A percentile compares a stretch with the other conserved stretches of the same genome.
These are phyloP conservation scores for Lepus townsendii DNA, from an alignment of 2,797 vertebrate genomes.

Conservation along the genomic window DNA sequence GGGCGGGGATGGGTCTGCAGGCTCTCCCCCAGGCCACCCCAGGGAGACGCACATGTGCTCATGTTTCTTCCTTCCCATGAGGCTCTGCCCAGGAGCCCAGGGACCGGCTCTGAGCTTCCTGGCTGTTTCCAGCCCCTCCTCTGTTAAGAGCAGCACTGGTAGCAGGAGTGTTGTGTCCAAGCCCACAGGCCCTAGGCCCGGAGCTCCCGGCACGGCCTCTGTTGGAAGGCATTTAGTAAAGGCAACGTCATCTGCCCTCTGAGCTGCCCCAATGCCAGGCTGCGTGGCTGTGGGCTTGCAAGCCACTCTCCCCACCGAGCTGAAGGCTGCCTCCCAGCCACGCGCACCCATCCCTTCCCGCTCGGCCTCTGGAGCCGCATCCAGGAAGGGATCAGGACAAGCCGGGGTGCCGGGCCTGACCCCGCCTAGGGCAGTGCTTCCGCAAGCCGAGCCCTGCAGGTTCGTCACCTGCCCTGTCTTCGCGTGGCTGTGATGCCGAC, in stretches of 20 bases:
- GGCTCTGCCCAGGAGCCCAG: neutral
- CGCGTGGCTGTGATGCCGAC: fast-evolving
- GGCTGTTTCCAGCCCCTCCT: neutral
- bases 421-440: neutral
- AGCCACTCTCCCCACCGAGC: neutral
- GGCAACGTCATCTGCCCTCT: neutral
- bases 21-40: neutral
- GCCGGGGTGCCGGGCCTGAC: fast-evolving
- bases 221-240: neutral
- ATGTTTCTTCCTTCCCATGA: too few species aligned
- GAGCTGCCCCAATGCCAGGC: fast-evolving
- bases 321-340: neutral
- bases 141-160: neutral
- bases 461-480: neutral
- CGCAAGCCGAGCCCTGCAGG: fast-evolving
- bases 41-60: slow-evolving; percentile 39
- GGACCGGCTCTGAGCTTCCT: neutral
- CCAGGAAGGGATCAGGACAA: neutral
- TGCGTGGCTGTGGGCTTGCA: neutral
- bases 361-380: neutral
- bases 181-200: too few species aligned
- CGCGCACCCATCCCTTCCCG: fast-evolving
- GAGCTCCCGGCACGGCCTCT: too few species aligned
- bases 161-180: neutral
- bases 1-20: slow-evolving; percentile 43